Conservation (phyloP, 1,140 invertebrate genomes). For the Conopomorpha cramerella region DNA sequence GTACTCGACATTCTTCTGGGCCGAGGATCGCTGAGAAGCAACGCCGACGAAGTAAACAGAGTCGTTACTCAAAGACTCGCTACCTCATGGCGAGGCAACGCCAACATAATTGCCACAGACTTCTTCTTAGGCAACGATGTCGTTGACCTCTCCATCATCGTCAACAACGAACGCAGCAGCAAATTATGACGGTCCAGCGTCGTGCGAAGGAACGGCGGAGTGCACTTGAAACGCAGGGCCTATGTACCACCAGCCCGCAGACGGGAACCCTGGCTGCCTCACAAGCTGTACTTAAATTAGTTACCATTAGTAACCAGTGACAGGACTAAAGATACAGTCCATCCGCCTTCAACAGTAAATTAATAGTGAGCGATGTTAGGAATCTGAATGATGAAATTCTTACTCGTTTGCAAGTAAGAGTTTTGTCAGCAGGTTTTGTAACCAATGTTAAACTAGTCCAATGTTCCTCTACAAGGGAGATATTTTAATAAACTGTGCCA, state of each 20-base stretch:
- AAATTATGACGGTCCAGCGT: slow-evolving; percentile 35
- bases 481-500: slow-evolving; percentile 11
- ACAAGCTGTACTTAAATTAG: slow-evolving; percentile 11
- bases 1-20: slow-evolving; percentile 69
- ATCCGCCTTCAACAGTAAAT: no score
- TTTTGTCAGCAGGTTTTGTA: no score
- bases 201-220: slow-evolving; percentile 21
- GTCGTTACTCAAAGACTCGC: slow-evolving; percentile 69
- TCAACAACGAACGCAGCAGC: slow-evolving; percentile 50
- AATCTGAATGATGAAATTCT: no score
- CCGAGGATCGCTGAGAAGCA: slow-evolving; percentile 67
- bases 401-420: no score
- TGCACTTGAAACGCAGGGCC: slow-evolving; percentile 12
- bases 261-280: slow-evolving; percentile 31
- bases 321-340: no score
- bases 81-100: slow-evolving; percentile 66
- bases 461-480: slow-evolving; percentile 12
- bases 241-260: slow-evolving; percentile 2
- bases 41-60: slow-evolving; percentile 72
- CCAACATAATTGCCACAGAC: slow-evolving; percentile 77
- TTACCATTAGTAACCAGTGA: no score
- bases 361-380: no score
- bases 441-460: no score
- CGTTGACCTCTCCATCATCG: slow-evolving; percentile 69
- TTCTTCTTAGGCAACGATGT: slow-evolving; percentile 80